Evolutionary conservation across 2,888 invertebrate species (phyloP).

Genomic region (Nephrotoma appendiculata): DNA sequence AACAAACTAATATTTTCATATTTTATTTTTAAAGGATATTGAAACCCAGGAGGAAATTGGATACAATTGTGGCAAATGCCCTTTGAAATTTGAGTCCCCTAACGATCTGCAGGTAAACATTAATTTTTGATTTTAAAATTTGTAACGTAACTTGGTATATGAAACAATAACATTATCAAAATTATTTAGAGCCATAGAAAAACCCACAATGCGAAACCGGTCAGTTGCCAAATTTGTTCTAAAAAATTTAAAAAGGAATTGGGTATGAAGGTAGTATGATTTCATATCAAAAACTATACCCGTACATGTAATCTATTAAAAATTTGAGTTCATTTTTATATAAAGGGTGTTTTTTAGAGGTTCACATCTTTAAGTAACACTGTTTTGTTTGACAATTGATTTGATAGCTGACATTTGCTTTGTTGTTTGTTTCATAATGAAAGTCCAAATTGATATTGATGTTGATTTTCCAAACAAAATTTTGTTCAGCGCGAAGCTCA

Average conservation of each 20-base stretch:
- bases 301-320: not conserved
- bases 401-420: too few relatives aligned
- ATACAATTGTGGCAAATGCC: not conserved
- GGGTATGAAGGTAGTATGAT: not conserved
- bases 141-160: not conserved
- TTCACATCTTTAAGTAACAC: too few relatives aligned
- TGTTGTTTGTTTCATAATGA: not conserved
- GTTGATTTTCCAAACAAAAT: not conserved
- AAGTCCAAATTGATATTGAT: not conserved
- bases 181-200: not conserved
- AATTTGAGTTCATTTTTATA: not conserved
- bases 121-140: not conserved
- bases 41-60: not conserved
- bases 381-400: too few relatives aligned
- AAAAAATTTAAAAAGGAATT: not conserved
- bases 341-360: too few relatives aligned
- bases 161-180: not conserved
- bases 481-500: too few relatives aligned
- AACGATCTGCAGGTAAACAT: not conserved
- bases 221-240: not conserved
- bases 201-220: not conserved
- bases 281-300: not conserved
- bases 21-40: not conserved
- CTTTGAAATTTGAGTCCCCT: not conserved
- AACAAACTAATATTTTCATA: too few relatives aligned